Base-by-base conservation (phyloP, 2,888 invertebrate species). In the Euspilapteryx auroguttella region DNA sequence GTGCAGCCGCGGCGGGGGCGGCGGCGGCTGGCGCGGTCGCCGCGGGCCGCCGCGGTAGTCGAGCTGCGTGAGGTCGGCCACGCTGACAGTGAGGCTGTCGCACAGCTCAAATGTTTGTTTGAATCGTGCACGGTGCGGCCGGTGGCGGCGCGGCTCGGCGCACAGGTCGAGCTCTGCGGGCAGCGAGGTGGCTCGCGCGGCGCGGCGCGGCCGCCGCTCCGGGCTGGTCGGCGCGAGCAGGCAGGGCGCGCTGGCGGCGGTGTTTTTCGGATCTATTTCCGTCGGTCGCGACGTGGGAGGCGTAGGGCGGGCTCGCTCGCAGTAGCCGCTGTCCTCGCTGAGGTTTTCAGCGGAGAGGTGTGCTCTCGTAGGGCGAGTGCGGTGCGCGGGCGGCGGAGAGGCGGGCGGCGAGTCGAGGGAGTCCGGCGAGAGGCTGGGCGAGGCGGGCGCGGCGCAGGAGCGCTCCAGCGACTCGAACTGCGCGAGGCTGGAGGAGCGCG, bases 401-500 rank as follows among this genome's bases (percentile, higher is more conserved):
- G 57, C 49, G 9, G 65, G 62, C 7, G 69, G 68, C 3, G 71
- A 69, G 41, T 71, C 73, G 26, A 71, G 49, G 21, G 73, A 73
- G 51, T 78, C 77, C 2, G 79, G 78, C 3, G 71, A 73, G 21
- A 75, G 55, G 47, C 68, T 58, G 32, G 64, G 64, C 13, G 68
- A 69, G 26, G 49, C 56, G 29, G 65, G 65, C n/a, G 68, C 68
- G 15, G 69, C 68, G 44, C 73, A 75, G 25, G 73, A 71, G 21
- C 75, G 80, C 54, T 91, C 91, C 34, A 91, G 69, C 3, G 87
- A 88, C 64, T 91, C 91, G 59, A 92, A 92, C 61, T 90, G 90
- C 35, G 91, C 79, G 36, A 92, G 75, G 41, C 89, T 89, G 38
- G 88, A 88, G 34, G 89, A 88, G 38, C 90, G 82, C 43, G 87